Evolutionary conservation across 2,797 vertebrate genomes (phyloP).

Genomic region (Heliangelus exortis): DNA sequence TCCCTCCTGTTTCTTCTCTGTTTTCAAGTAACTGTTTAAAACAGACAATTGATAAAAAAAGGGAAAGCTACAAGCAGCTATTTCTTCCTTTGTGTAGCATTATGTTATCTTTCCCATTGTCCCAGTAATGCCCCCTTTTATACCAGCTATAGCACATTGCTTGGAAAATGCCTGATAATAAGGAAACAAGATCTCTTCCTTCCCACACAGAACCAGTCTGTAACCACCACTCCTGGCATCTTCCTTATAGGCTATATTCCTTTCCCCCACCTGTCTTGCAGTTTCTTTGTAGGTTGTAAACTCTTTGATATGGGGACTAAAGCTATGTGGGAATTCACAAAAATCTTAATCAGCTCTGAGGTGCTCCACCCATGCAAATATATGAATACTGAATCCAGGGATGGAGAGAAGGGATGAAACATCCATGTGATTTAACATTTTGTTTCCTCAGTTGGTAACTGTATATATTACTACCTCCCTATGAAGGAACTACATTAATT

Average conservation of each 20-base stretch:
- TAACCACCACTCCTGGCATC: neutral
- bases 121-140: neutral
- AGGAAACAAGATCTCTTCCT: neutral
- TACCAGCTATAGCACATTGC: neutral
- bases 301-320: constrained; percentile 31
- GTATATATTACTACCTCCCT: neutral
- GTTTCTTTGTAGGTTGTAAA: constrained; percentile 11
- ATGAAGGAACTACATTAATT: neutral
- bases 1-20: neutral
- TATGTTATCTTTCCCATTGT: neutral
- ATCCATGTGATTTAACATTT: neutral
- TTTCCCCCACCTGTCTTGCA: neutral
- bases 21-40: neutral
- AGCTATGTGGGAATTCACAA: constrained; percentile 13
- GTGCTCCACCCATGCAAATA: constrained; percentile 46
- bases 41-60: neutral
- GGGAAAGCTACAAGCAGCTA: neutral
- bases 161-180: neutral
- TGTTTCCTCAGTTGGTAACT: neutral
- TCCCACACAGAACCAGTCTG: neutral
- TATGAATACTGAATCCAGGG: neutral
- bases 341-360: constrained; percentile 4
- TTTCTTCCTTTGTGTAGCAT: neutral
- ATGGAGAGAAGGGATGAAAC: neutral
- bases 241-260: neutral